phyloP scores from a whole-genome alignment of 2,888 invertebrate species.

The Mycogona germanica region DNA sequence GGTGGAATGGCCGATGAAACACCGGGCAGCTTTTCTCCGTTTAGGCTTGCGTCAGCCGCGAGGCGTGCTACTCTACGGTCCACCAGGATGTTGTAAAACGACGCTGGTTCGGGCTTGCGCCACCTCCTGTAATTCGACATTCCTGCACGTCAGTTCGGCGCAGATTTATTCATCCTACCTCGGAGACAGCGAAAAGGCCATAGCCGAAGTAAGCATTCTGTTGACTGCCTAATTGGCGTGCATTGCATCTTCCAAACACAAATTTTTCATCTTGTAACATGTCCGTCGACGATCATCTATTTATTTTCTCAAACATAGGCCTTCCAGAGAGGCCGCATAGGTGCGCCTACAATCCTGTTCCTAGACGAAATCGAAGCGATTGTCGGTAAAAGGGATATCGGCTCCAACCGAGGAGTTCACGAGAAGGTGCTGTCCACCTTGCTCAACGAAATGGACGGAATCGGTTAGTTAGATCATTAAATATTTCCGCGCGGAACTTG shows the following conservation, averaged over 20 bases:
- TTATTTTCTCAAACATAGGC: conserved; percentile 19
- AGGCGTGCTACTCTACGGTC: conserved; percentile 48
- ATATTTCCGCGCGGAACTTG: no score
- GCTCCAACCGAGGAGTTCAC: conserved; percentile 38
- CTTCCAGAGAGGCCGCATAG: conserved; percentile 8
- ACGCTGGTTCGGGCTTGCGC: conserved; percentile 47
- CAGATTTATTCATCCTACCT: conserved; percentile 51
- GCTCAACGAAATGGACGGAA: conserved; percentile 53
- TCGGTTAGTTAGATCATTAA: no score
- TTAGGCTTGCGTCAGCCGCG: conserved; percentile 45
- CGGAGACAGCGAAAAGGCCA: conserved; percentile 48
- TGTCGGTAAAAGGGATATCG: conserved; percentile 33
- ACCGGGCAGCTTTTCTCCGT: conserved; percentile 41
- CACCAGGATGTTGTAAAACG: conserved; percentile 54
- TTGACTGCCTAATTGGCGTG: not conserved
- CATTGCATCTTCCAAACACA: no score
- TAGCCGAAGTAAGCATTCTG: conserved; percentile 35
- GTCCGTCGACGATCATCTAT: no score
- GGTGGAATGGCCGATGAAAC: conserved; percentile 44
- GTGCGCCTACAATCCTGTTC: conserved; percentile 14
- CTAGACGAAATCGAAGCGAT: conserved; percentile 31
- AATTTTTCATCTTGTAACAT: no score
- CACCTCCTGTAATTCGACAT: conserved; percentile 39
- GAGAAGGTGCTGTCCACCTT: conserved; percentile 47
- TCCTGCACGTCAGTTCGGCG: conserved; percentile 46